A percentile compares a stretch with the other conserved stretches of the same genome.
These are phyloP conservation scores for silkworm (Bombyx mori) DNA, from an alignment of 1,140 invertebrate species.

Conservation along the genomic window ASM3026992v2 NC_085131.1:8499501-8500000, in stretches of 20 bases:
- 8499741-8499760: too few species aligned
- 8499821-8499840: not conserved
- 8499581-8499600: conserved; percentile 96
- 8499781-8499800: not conserved
- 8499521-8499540: conserved; percentile 58
- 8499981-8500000: too few species aligned
- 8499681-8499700: conserved; percentile 81
- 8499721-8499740: too few species aligned
- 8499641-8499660: conserved; percentile 99
- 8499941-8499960: conserved; percentile 84
- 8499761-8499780: too few species aligned
- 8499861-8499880: conserved; percentile 79
- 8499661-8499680: conserved; percentile 97
- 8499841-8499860: not conserved
- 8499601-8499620: conserved; percentile 94
- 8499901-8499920: conserved; percentile 98
- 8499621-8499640: conserved; percentile 94
- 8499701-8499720: not conserved
- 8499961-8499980: conserved; percentile 1
- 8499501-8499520: not conserved
- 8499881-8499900: conserved; percentile 97
- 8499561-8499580: conserved; percentile 94
- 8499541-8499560: conserved; percentile 94
- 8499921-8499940: conserved; percentile 93
- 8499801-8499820: not conserved